Evolutionary conservation across 2,113 vertebrate species (phyloP), one percentile per base, ranked within the genome.

Genomic region (Scolopax mira): DNA sequence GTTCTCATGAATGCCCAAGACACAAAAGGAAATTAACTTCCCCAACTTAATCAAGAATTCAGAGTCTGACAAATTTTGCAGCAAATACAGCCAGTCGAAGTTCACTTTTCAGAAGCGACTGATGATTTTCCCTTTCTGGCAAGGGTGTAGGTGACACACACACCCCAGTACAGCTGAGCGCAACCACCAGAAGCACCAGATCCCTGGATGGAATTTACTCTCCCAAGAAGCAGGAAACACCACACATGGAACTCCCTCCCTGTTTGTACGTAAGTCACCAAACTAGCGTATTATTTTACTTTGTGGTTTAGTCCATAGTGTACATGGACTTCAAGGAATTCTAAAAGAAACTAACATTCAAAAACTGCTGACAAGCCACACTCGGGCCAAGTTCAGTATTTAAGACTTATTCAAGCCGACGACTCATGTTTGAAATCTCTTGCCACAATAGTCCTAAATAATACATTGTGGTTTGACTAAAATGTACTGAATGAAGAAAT

Each of bases 401-500:
- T 19, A 17, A 27, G 70, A 69, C 39, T 62, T 35, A 22, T 13
- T 79, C 84, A 79, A 75, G 79, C 85, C 9, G 23, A 39, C 79
- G 52, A 23, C 33, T 85, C 51, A 7, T 51, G 62, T 89, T 77
- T 85, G 89, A 95, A 96, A 78, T 33, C 60, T 79, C 66, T 51
- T 91, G 57, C 71, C 2, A 0, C 75, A 83, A 72, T 0, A 91
- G 41, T 33, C 64, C 58, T 54, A 91, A 95, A 89, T 75, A 96
- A 75, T 19, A 77, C 27, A 0, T 0, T 70, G 94, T 79, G 94
- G 93, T 82, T 95, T 89, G 81, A 88, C 73, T 69, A 93, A 93
- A 94, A 96, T 92, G 79, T 91, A 90, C 91, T 85, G 93, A 94
- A 96, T 62, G 67, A 19, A 70, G 79, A 83, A 94, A 91, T 42